These are phyloP conservation scores for Trichechus manatus DNA, from an alignment of 2,113 vertebrate species.

Conservation along the genomic window DNA sequence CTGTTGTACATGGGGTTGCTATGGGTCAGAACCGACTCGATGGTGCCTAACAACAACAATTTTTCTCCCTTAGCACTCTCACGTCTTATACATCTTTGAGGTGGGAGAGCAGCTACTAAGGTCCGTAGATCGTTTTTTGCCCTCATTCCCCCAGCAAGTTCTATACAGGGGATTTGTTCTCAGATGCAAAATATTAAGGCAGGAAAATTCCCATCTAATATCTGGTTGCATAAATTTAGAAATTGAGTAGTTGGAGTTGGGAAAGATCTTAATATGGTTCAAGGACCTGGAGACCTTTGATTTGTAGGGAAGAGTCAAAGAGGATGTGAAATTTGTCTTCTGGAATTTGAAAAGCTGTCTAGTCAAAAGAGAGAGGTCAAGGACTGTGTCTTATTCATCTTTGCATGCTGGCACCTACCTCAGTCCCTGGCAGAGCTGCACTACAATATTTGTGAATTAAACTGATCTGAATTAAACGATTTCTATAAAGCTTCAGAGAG, in stretches of 20 bases:
- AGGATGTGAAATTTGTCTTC: conserved; percentile 30
- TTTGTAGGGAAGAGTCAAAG: conserved; percentile 12
- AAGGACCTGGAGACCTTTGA: conserved; percentile 16
- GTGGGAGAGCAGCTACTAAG: neutral
- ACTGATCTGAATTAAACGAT: conserved; percentile 51
- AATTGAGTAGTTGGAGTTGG: neutral
- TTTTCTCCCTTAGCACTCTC: neutral
- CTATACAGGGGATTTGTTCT: neutral
- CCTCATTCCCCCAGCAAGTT: neutral
- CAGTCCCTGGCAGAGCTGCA: neutral
- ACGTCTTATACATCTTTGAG: neutral
- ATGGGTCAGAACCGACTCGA: neutral
- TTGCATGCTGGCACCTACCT: neutral
- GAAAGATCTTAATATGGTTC: conserved; percentile 5
- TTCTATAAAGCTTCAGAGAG: conserved; percentile 33
- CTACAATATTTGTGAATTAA: conserved; percentile 32
- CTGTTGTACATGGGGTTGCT: neutral
- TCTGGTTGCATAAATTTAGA: conserved; percentile 16
- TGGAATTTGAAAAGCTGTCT: conserved; percentile 44
- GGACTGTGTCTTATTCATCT: neutral
- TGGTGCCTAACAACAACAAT: neutral
- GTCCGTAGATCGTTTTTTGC: neutral
- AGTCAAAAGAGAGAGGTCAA: conserved; percentile 1
- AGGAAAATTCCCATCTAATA: neutral
- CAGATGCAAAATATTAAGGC: neutral